phyloP scores from a whole-genome alignment of 2,888 invertebrate genomes.

The Drosophila emarginata region DNA sequence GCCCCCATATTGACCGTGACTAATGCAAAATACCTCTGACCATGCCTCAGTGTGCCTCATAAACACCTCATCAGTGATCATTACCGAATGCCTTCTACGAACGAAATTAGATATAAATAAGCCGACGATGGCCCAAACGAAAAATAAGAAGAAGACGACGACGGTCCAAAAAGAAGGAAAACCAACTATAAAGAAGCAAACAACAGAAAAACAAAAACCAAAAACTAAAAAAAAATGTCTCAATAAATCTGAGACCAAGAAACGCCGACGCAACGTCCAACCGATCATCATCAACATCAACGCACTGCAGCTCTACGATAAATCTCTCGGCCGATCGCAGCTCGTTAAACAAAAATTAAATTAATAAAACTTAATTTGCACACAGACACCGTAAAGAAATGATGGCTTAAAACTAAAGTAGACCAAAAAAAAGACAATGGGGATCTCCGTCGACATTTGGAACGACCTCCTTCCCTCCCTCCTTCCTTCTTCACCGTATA shows the following conservation, averaged over 20 bases:
- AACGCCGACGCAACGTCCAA: slow-evolving; percentile 31
- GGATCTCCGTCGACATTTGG: background rate
- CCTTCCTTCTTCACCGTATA: slow-evolving; percentile 12
- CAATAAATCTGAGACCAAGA: slow-evolving; percentile 53
- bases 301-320: slow-evolving; percentile 35
- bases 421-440: slow-evolving; percentile 45
- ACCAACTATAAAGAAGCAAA: too few relatives aligned
- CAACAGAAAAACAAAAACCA: slow-evolving; percentile 36
- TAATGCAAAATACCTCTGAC: slow-evolving; percentile 67
- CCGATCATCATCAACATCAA: slow-evolving; percentile 19
- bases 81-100: slow-evolving; percentile 68
- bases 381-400: slow-evolving; percentile 32
- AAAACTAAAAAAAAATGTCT: slow-evolving; percentile 56
- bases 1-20: slow-evolving; percentile 64
- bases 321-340: slow-evolving; percentile 62
- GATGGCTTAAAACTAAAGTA: background rate
- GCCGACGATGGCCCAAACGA: slow-evolving; percentile 13
- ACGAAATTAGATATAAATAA: slow-evolving; percentile 60
- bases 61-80: slow-evolving; percentile 75
- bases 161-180: slow-evolving; percentile 6
- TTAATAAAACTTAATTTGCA: slow-evolving; percentile 75
- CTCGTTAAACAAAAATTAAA: slow-evolving; percentile 74
- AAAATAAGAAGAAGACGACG: slow-evolving; percentile 26
- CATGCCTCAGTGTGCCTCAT: slow-evolving; percentile 47
- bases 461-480: background rate